Evolutionary conservation across 1,140 invertebrate species (phyloP), one percentile per base, ranked within the genome.

Genomic region (Zaprionus vittiger): DNA sequence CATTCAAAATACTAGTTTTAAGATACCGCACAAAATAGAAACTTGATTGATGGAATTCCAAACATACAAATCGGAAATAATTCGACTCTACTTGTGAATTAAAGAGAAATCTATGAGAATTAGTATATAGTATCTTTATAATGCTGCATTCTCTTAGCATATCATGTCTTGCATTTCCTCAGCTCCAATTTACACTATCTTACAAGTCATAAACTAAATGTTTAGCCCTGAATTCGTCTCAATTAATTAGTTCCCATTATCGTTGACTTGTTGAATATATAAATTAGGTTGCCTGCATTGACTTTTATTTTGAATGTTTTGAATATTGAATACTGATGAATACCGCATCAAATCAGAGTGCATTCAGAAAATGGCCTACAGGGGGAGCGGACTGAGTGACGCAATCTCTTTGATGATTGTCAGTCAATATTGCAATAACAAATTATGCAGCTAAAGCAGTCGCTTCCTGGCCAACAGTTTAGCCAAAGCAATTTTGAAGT

Each of bases 401-500:
- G 81, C 74, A 84, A 84, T 41, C 60, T 0, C 22, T 12, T 62
- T 55, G 61, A 66, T 72, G 56, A 54, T 65, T 83, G 77, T 60
- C 66, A 71, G 63, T 79, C 75, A 67, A 70, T 67, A 79, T 67
- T 73, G 79, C 79, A 64, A 69, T 75, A 69, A 72, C 64, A 63
- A 77, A 62, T 74, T 85, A 73, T 73, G 76, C 17, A 65, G 63
- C 55, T 54, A 44, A 66, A 74, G 34, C 31, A 57, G 54, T 14
- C 20, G 66, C 85, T 87, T 87, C 84, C 84, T 89, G 84, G 66
- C 81, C 73, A 56, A 66, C 69, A 80, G 72, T 72, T 89, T 79
- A 74, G 81, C 59, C 74, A 61, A 26, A 68, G 69, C 66, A 69
- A 80, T 84, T 80, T 84, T 12, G 37, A 37, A 65, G 61, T 60